Evolutionary conservation across 2,888 invertebrate species (phyloP), one percentile per base, ranked within the genome.

Genomic region (Folsomia candida): DNA sequence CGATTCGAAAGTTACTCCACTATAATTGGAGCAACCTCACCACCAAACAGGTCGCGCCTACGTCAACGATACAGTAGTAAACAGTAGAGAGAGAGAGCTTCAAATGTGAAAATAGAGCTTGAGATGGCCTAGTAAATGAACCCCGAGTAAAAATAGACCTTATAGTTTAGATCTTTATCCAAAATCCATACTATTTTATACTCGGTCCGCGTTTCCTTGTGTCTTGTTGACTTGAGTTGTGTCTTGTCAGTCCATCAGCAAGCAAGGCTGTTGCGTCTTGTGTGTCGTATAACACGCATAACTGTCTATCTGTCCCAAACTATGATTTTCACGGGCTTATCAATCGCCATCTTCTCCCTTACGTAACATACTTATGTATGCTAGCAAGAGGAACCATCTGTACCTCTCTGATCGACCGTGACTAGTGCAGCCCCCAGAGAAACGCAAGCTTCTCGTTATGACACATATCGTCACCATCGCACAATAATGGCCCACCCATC

Each of bases 41-140:
- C n/a, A n/a, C n/a, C n/a, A n/a, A n/a, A n/a, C n/a, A n/a, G n/a
- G n/a, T n/a, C n/a, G n/a, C 37, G 37, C 37, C 37, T 37, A 37
- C 37, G 37, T 37, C 37, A 37, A 4, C 37, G 14, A 4, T 37
- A 37, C 37, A 37, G n/a, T 37, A 14, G 37, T 37, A 37, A 37
- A 37, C 37, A 37, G 37, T 37, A 14, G 14, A 37, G n/a, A n/a
- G n/a, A n/a, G n/a, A n/a, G n/a, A n/a, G n/a, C n/a, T n/a, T 47
- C 9, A 18, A 47, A 47, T 11, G 18, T 54, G 54, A 54, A 54
- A 54, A 54, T 54, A 54, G 54, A 54, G 47, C 47, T 47, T 47
- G 47, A 47, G 54, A 54, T 54, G 54, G 54, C 54, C 18, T 22
- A 54, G 54, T 54, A 54, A 54, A 54, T 54, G n/a, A 54, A 54